Percentiles rank a stretch among this genome's conserved stretches.
Evolutionary conservation across 2,888 invertebrate species (phyloP).

Genomic region (Drosophila kambysellisi): DNA sequence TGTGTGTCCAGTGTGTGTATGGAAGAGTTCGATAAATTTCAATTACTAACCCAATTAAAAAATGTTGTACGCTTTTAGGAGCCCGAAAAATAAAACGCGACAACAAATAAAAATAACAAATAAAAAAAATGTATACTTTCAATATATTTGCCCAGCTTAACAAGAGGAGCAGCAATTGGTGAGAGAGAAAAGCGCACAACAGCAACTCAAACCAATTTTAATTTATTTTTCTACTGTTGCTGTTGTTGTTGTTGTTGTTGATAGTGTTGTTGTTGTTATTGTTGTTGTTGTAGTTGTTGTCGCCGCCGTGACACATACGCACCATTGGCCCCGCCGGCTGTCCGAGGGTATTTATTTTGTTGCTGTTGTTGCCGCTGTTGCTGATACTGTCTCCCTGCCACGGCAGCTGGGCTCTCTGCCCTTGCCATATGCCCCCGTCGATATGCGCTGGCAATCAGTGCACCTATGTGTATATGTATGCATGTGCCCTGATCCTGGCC

Average conservation of each 20-base stretch:
- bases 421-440: constrained; percentile 22
- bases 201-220: constrained; percentile 64
- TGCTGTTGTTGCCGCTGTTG: constrained; percentile 23
- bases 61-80: constrained; percentile 77
- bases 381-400: constrained; percentile 20
- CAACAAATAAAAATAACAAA: constrained; percentile 46
- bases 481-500: constrained; percentile 59
- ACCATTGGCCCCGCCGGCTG: constrained; percentile 71
- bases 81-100: constrained; percentile 58
- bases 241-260: constrained; percentile 38
- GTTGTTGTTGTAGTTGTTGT: constrained; percentile 29
- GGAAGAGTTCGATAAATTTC: constrained; percentile 81
- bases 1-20: constrained; percentile 49
- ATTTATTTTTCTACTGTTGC: constrained; percentile 60
- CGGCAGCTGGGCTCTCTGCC: constrained; percentile 10
- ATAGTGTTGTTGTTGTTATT: constrained; percentile 20
- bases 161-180: constrained; percentile 37
- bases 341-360: constrained; percentile 49
- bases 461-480: constrained; percentile 62
- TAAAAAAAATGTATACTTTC: constrained; percentile 49
- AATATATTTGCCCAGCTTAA: constrained; percentile 65
- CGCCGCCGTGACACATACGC: constrained; percentile 74
- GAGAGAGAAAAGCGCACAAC: constrained; percentile 26
- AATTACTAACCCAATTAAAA: constrained; percentile 84
- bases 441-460: constrained; percentile 70